These are phyloP conservation scores for Scotopteryx bipunctaria DNA, from an alignment of 2,888 invertebrate species.

Conservation along the genomic window DNA sequence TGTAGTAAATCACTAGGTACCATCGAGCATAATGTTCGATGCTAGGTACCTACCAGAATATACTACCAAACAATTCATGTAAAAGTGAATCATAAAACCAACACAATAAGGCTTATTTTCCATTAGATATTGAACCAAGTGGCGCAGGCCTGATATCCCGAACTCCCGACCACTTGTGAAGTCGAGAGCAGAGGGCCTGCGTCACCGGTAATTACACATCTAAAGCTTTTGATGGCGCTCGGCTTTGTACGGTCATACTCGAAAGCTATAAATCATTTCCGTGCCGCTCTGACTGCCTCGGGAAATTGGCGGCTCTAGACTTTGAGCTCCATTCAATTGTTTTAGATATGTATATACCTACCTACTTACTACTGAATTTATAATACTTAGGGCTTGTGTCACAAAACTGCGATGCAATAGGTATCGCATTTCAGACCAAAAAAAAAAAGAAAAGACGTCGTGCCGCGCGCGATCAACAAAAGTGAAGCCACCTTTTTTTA, in stretches of 20 bases:
- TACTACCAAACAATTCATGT: not conserved
- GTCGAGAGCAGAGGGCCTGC: slow-evolving; percentile 61
- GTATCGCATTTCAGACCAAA: too few species aligned
- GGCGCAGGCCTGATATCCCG: slow-evolving; percentile 31
- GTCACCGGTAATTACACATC: slow-evolving; percentile 77
- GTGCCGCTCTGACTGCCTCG: slow-evolving; percentile 31
- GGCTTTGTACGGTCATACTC: slow-evolving; percentile 52
- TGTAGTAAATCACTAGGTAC: too few species aligned
- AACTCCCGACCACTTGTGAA: slow-evolving; percentile 55
- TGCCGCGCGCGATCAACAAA: too few species aligned
- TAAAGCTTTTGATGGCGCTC: slow-evolving; percentile 68
- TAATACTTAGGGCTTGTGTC: too few species aligned
- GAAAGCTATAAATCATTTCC: slow-evolving; percentile 52
- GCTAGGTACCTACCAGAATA: too few species aligned
- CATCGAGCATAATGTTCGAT: too few species aligned
- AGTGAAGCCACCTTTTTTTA: too few species aligned
- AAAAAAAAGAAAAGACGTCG: too few species aligned
- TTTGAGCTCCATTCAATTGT: slow-evolving; percentile 20
- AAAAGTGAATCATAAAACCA: not conserved
- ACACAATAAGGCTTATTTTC: not conserved
- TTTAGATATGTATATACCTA: too few species aligned
- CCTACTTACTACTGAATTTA: not conserved
- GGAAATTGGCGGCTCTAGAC: slow-evolving; percentile 41
- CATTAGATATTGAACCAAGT: not conserved
- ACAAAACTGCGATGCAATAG: too few species aligned